Base-by-base conservation (phyloP, 2,113 vertebrate species). In the Tympanuchus pallidicinctus region DNA sequence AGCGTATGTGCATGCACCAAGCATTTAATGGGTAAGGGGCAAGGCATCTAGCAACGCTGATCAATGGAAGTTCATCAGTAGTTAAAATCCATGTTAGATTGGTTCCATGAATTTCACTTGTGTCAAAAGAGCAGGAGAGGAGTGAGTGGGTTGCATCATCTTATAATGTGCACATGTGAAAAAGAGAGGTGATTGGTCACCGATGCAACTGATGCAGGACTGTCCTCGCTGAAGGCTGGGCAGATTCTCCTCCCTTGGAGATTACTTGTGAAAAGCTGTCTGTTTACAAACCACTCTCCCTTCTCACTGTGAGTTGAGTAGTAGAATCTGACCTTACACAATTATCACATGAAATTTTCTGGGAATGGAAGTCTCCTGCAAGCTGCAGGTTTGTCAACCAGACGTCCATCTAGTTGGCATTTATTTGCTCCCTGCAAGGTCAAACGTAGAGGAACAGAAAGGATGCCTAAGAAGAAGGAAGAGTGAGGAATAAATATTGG, bases 1-100 rank as follows among this genome's bases (percentile, higher is more conserved):
- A 82, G 73, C 28, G 1, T 64, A 88, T 10, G 63, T 72, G 54
- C 90, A 92, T 93, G 94, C 90, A 67, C 25, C 15, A 87, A 89
- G 88, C 74, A 63, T 76, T 95, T 91, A 86, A 96, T 89, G 91
- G 88, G 71, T 67, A 91, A 87, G 72, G 94, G 69, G 88, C 74
- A 82, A 92, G 54, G 77, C 86, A 94, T 61, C 71, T 66, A 93
- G 91, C 82, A 92, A 88, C 43, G 72, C 73, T 65, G 38, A 85
- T 93, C 91, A 77, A 93, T 83, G 82, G n/a, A 38, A 90, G 86
- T 93, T 95, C 86, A 93, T 81, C 43, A 56, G 92, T 72, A 87
- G 92, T 81, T 96, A 96, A 96, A 97, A 93, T 83, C 90, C 89
- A 82, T 78, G 87, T 78, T 73, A 87, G 66, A 91, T 27, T 63